phyloP scores from a whole-genome alignment of 2,888 invertebrate genomes.

The Synergus laeviventris region DNA sequence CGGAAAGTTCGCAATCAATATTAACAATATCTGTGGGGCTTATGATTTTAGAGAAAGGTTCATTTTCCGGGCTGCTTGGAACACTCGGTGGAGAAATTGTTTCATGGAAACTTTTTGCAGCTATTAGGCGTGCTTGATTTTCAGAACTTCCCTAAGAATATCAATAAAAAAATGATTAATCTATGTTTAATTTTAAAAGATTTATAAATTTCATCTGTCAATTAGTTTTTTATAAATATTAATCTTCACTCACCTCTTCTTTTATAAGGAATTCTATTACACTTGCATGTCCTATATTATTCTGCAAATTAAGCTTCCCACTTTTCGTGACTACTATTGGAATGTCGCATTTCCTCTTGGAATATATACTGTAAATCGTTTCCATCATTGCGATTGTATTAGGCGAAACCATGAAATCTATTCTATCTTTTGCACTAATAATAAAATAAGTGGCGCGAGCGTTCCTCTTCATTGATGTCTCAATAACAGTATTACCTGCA shows the following conservation, averaged over 20 bases:
- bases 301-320: conserved; percentile 76
- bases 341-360: conserved; percentile 72
- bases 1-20: conserved; percentile 81
- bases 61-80: conserved; percentile 66
- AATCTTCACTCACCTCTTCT: conserved; percentile 64
- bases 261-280: conserved; percentile 66
- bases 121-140: conserved; percentile 55
- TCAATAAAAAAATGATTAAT: conserved; percentile 15
- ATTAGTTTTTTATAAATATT: background rate
- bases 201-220: too few relatives aligned
- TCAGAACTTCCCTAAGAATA: conserved; percentile 16
- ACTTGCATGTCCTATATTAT: conserved; percentile 79
- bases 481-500: conserved; percentile 55
- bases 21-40: conserved; percentile 76
- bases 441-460: conserved; percentile 81
- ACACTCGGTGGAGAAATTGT: conserved; percentile 59
- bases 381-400: conserved; percentile 80
- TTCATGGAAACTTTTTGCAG: conserved; percentile 56
- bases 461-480: conserved; percentile 47
- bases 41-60: conserved; percentile 50
- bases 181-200: background rate
- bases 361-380: conserved; percentile 74
- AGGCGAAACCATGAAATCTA: conserved; percentile 84
- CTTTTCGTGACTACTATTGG: conserved; percentile 64
- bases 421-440: conserved; percentile 82